A percentile compares a stretch with the other conserved stretches of the same genome.
Conservation (phyloP, 2,888 invertebrate species). For the Argyra leucocephala region DNA sequence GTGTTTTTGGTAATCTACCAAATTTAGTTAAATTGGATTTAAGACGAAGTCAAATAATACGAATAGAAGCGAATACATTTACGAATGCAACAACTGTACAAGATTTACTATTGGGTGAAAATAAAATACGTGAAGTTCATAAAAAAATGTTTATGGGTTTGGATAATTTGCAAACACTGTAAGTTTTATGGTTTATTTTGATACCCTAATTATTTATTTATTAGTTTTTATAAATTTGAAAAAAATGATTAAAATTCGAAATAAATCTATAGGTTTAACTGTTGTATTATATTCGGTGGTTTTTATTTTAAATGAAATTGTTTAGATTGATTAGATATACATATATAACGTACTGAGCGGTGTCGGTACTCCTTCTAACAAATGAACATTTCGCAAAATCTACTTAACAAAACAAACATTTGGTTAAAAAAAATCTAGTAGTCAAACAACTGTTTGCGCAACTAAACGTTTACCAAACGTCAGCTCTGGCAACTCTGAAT, state of each 20-base stretch:
- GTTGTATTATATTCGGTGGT: no score
- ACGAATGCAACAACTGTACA: slow-evolving; percentile 81
- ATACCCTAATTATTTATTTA: not conserved
- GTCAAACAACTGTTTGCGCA: no score
- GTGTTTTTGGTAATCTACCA: slow-evolving; percentile 76
- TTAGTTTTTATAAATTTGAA: not conserved
- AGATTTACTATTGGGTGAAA: slow-evolving; percentile 81
- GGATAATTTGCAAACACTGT: slow-evolving; percentile 72
- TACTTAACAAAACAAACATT: no score
- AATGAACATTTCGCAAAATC: no score
- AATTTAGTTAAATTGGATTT: slow-evolving; percentile 84
- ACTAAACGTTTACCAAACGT: no score
- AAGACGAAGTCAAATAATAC: slow-evolving; percentile 76
- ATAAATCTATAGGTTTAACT: no score
- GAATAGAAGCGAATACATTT: slow-evolving; percentile 88
- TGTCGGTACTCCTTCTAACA: no score
- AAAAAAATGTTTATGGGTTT: slow-evolving; percentile 90
- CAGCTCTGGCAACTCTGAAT: no score
- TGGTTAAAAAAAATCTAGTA: no score
- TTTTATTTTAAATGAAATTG: no score
- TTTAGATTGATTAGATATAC: no score
- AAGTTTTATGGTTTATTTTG: slow-evolving; percentile 41
- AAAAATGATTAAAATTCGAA: not conserved
- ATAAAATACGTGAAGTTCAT: slow-evolving; percentile 76
- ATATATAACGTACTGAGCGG: no score